Conservation (phyloP, 2,888 invertebrate genomes). For the Lochmaea crataegi region DNA sequence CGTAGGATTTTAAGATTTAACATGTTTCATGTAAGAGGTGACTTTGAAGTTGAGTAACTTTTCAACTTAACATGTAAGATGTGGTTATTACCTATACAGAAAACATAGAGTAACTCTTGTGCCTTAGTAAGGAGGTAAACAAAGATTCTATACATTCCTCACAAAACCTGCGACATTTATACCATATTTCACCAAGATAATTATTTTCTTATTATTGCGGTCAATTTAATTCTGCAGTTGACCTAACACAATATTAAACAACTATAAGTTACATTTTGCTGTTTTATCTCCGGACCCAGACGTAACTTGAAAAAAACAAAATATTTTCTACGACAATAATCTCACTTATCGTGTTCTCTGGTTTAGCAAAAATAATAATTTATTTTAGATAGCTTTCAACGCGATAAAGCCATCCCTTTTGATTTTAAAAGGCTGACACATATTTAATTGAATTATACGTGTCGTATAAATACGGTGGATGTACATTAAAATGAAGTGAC, state of each 20-base stretch:
- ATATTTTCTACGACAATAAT: neutral
- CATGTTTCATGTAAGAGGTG: too few species aligned
- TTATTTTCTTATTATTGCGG: slow-evolving; percentile 22
- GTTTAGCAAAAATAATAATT: neutral
- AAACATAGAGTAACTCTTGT: too few species aligned
- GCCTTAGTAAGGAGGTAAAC: too few species aligned
- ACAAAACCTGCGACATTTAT: too few species aligned
- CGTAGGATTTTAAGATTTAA: too few species aligned
- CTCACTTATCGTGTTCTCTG: neutral
- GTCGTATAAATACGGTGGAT: neutral
- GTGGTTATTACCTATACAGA: too few species aligned
- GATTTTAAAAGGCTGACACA: neutral
- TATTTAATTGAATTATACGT: neutral
- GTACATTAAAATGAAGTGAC: neutral
- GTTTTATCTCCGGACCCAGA: slow-evolving; percentile 24
- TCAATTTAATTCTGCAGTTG: slow-evolving; percentile 29
- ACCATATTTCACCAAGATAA: neutral
- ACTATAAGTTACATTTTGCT: slow-evolving; percentile 6
- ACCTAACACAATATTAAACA: slow-evolving; percentile 19
- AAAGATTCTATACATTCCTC: too few species aligned
- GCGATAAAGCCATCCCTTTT: neutral
- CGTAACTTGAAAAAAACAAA: slow-evolving; percentile 9
- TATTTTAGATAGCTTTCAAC: neutral
- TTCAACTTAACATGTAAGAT: too few species aligned
- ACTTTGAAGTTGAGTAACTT: too few species aligned